Evolutionary conservation across 2,113 vertebrate species (phyloP), one percentile per base, ranked within the genome.

Genomic region (Rhinogobius similis): DNA sequence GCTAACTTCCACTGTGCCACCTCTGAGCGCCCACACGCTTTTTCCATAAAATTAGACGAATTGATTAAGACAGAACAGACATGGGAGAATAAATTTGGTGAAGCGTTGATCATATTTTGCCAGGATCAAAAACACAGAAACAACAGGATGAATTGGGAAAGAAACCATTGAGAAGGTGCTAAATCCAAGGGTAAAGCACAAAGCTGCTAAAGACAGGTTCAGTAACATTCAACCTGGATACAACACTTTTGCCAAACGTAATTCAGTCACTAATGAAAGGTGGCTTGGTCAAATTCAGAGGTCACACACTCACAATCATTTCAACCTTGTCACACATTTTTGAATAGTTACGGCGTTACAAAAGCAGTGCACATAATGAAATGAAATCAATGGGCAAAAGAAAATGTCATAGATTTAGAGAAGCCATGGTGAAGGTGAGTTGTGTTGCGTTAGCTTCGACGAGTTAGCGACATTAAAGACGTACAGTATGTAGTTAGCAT

Each of bases 111-210:
- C n/a, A n/a, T n/a, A n/a, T n/a, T n/a, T n/a, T n/a, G n/a, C n/a
- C n/a, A n/a, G n/a, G n/a, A n/a, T n/a, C n/a, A n/a, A 46, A 18
- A 46, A 18, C 16, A 18, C 44, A 14, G 18, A 20, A 3, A 46
- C 44, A 18, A 46, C 44, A 46, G 44, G 18, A 46, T 46, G 16
- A 46, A 46, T 0, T 44, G 43, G 18, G 18, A 20, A 46, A 46
- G 1, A 43, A 43, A 43, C 6, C 6, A 46, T 18, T 20, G n/a
- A n/a, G n/a, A 16, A 46, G 18, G 46, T 1, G 38, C 11, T 41
- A 21, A 5, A 29, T 46, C 67, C 71, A 53, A 64, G 72, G 67
- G 52, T 59, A 24, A 16, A 50, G 58, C 32, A 63, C 6, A 29
- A 48, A 58, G 56, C n/a, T 18, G 5, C 43, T 24, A 11, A 67